Evolutionary conservation across 2,113 vertebrate species (phyloP).

Genomic region (Actinemys pallida): DNA sequence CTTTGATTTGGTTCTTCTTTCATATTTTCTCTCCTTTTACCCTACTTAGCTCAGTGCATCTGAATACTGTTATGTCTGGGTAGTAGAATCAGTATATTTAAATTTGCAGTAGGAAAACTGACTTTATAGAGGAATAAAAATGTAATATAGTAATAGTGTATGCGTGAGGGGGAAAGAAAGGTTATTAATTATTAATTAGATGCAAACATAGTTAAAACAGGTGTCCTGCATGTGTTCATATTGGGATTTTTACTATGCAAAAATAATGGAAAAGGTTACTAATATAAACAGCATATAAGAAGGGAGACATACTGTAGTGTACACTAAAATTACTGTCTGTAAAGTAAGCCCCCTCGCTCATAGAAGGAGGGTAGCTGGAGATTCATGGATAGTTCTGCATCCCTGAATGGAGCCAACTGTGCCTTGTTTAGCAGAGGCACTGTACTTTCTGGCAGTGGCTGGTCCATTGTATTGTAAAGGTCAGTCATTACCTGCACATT

Average conservation of each 20-base stretch:
- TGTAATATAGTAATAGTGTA: background rate
- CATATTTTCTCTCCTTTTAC: background rate
- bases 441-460: conserved; percentile 46
- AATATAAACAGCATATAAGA: conserved; percentile 6
- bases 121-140: background rate
- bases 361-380: background rate
- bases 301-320: background rate
- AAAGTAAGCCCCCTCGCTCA: conserved; percentile 32
- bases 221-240: background rate
- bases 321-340: background rate
- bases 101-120: background rate
- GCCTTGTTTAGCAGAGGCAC: conserved; percentile 48
- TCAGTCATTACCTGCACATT: conserved; percentile 73
- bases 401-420: conserved; percentile 44
- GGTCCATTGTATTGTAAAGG: conserved; percentile 73
- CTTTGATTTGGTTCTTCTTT: background rate
- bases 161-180: background rate
- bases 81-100: background rate
- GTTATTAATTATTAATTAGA: background rate
- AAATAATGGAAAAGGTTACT: background rate
- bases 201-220: background rate
- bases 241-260: background rate
- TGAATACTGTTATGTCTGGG: background rate
- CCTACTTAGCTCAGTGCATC: background rate
- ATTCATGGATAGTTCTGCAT: conserved; percentile 31